phyloP scores from a whole-genome alignment of 2,888 invertebrate species.

The Thymelicus sylvestris region DNA sequence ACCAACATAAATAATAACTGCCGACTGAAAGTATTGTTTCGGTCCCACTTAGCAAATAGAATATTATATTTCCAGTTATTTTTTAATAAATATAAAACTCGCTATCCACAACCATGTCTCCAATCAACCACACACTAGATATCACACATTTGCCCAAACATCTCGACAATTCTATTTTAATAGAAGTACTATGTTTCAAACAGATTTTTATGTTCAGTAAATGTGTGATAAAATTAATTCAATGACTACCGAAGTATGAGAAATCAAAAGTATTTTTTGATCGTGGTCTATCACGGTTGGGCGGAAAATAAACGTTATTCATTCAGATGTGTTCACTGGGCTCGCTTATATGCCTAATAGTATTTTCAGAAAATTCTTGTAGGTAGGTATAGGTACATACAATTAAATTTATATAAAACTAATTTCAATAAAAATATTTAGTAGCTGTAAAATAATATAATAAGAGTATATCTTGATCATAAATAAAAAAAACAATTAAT shows the following conservation, averaged over 20 bases:
- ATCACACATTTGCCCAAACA: conserved; percentile 51
- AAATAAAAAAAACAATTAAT: background rate
- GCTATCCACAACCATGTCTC: conserved; percentile 71
- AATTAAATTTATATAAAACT: too few relatives aligned
- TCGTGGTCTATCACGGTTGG: conserved; percentile 71
- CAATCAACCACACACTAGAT: conserved; percentile 65
- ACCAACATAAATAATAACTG: conserved; percentile 24
- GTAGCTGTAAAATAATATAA: too few relatives aligned
- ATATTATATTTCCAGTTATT: conserved; percentile 21
- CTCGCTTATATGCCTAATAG: background rate
- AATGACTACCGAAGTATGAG: conserved; percentile 68
- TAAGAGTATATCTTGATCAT: too few relatives aligned
- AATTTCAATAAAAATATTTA: too few relatives aligned
- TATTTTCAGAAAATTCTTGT: too few relatives aligned
- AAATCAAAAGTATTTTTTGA: conserved; percentile 78
- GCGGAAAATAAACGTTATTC: conserved; percentile 29
- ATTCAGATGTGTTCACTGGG: background rate
- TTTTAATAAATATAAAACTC: conserved; percentile 41
- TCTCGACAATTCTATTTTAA: background rate
- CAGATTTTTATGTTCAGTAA: background rate
- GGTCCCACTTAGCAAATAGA: conserved; percentile 57
- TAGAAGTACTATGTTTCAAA: background rate
- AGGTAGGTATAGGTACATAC: too few relatives aligned
- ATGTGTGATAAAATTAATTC: conserved; percentile 52
- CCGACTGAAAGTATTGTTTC: conserved; percentile 51